A percentile compares a stretch with the other conserved stretches of the same genome.
These are phyloP conservation scores for Montipora capitata DNA, from an alignment of 92 coral and sea anemone genomes.

Conservation along the genomic window DNA sequence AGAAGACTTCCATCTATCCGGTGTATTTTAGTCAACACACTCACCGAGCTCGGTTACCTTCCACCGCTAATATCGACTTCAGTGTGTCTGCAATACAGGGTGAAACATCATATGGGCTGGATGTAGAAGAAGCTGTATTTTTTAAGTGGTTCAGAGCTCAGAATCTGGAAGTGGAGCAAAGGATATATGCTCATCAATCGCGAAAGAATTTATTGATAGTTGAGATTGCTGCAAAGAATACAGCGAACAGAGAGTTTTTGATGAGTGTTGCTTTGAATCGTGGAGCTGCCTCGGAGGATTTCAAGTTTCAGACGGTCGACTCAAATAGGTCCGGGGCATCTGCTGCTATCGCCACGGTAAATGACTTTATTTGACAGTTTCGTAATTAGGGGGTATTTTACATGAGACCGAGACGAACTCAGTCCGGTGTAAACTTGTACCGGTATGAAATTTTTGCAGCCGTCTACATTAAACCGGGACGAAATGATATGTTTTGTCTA, in stretches of 20 bases:
- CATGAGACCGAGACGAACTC: too few relatives aligned
- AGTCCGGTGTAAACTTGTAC: too few relatives aligned
- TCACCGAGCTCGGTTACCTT: constrained; percentile 87
- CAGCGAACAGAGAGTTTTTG: constrained; percentile 45
- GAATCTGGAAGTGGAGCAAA: constrained; percentile 68
- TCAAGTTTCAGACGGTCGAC: constrained; percentile 67
- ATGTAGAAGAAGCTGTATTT: constrained; percentile 81
- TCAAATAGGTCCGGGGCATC: constrained; percentile 56
- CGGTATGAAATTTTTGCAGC: too few relatives aligned
- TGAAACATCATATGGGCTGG: constrained; percentile 77
- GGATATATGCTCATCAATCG: constrained; percentile 87
- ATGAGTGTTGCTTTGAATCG: constrained; percentile 56
- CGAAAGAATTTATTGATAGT: constrained; percentile 80
- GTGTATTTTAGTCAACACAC: constrained; percentile 81
- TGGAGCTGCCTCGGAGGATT: constrained; percentile 78
- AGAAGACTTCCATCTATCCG: constrained; percentile 77
- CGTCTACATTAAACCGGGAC: too few relatives aligned
- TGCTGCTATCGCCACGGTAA: constrained; percentile 86
- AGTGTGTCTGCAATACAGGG: constrained; percentile 69
- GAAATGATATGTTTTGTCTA: too few relatives aligned
- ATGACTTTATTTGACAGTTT: too few relatives aligned
- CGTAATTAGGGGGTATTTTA: neutral
- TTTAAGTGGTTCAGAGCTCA: constrained; percentile 84
- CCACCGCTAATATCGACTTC: constrained; percentile 76
- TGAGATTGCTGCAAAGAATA: constrained; percentile 77